Evolutionary conservation across 1,140 invertebrate species (phyloP).

Genomic region (Temnothorax nylanderi): DNA sequence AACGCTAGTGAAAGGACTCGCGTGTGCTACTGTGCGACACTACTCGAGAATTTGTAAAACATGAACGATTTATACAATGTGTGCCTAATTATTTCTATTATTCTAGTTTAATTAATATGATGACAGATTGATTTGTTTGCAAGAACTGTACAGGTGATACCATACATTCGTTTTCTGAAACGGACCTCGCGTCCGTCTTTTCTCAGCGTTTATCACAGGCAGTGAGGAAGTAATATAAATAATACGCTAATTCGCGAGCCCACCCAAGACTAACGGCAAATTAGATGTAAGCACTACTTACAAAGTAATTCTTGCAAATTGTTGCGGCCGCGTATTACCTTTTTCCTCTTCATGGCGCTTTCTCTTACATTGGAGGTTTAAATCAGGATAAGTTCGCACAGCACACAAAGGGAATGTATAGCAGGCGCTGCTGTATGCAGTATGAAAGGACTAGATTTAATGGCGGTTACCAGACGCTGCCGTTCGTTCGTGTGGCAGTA

Average conservation of each 20-base stretch:
- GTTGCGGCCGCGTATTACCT: neutral
- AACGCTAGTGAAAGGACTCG: neutral
- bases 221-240: neutral
- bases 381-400: conserved; percentile 36
- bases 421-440: conserved; percentile 10
- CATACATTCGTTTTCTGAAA: neutral
- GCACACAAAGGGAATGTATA: conserved; percentile 56
- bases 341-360: conserved; percentile 14
- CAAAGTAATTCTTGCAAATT: conserved; percentile 34
- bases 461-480: conserved; percentile 40
- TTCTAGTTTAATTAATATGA: neutral
- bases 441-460: conserved; percentile 62
- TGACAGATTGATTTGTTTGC: neutral
- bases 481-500: conserved; percentile 16
- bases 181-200: neutral
- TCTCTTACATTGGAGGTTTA: conserved; percentile 9
- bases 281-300: conserved; percentile 14
- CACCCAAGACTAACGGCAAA: conserved; percentile 22
- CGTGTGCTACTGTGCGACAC: too few relatives aligned
- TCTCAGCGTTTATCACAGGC: neutral
- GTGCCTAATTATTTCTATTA: neutral
- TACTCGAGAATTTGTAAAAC: neutral
- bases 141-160: neutral
- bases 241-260: conserved; percentile 2
- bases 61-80: neutral